phyloP scores from a whole-genome alignment of 2,888 invertebrate species.

The Hydrotaea cyrtoneurina region DNA sequence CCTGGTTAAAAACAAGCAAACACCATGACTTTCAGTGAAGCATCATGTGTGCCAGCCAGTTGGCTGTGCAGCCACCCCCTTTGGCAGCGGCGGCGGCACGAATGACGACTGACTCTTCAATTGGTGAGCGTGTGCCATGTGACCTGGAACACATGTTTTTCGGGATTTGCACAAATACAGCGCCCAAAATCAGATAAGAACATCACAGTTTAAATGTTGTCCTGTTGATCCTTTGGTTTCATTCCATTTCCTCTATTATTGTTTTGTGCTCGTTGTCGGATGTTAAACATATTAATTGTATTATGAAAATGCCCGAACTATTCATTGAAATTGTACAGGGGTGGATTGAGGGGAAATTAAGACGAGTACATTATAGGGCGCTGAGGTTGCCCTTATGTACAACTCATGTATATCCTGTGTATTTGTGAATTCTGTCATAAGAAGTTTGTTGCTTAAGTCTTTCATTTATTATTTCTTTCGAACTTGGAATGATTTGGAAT shows the following conservation, averaged over 20 bases:
- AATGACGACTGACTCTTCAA: conserved; percentile 46
- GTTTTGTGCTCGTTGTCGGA: conserved; percentile 56
- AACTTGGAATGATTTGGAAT: no score
- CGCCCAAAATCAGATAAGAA: conserved; percentile 62
- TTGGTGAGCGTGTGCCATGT: conserved; percentile 74
- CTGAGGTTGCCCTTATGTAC: conserved; percentile 10
- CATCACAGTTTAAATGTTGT: conserved; percentile 70
- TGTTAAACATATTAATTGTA: conserved; percentile 72
- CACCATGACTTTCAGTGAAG: conserved; percentile 74
- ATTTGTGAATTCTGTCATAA: no score
- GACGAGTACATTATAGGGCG: neutral
- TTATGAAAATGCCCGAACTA: conserved; percentile 67
- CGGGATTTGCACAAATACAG: conserved; percentile 68
- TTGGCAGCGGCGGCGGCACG: conserved; percentile 2
- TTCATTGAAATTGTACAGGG: conserved; percentile 40
- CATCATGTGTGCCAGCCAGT: conserved; percentile 38
- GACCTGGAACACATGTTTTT: conserved; percentile 81
- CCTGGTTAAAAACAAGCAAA: conserved; percentile 75
- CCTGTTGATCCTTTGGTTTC: conserved; percentile 76
- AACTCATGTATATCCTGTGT: no score
- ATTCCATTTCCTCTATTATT: conserved; percentile 44
- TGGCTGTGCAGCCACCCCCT: conserved; percentile 2
- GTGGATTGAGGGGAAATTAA: neutral
- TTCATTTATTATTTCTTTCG: no score
- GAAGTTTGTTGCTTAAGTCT: no score